Evolutionary conservation across 2,113 vertebrate species (phyloP).

Genomic region (Pterocles gutturalis): DNA sequence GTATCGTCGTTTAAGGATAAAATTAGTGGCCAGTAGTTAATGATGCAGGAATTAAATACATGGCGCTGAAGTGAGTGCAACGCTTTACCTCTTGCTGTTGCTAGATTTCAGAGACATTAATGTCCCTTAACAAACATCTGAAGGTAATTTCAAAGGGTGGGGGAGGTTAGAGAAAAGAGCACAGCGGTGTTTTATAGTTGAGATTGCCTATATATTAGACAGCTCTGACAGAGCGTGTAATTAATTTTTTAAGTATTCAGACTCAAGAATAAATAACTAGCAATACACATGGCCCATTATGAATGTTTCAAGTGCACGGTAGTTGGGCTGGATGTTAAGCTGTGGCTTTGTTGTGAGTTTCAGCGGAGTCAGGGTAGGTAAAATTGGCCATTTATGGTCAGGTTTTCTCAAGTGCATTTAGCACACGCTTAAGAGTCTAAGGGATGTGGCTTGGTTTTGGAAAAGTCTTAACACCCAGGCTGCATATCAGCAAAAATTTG

Average conservation of each 20-base stretch:
- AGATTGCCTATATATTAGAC: slow-evolving; percentile 57
- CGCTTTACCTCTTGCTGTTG: slow-evolving; percentile 13
- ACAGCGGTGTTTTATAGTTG: slow-evolving; percentile 13
- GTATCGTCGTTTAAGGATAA: not conserved
- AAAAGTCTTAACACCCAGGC: not conserved
- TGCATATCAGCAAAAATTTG: not conserved
- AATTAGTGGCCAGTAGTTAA: slow-evolving; percentile 42
- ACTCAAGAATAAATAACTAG: slow-evolving; percentile 62
- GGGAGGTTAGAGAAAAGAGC: slow-evolving; percentile 32
- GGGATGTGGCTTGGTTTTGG: not conserved
- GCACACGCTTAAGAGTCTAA: not conserved
- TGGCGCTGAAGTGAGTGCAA: not conserved
- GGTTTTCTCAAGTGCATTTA: not conserved
- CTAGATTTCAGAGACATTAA: slow-evolving; percentile 38
- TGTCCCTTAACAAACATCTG: slow-evolving; percentile 56
- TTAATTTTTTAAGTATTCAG: slow-evolving; percentile 73
- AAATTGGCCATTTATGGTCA: not conserved
- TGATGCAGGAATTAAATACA: slow-evolving; percentile 37
- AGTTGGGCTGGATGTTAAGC: not conserved
- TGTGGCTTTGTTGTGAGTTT: not conserved
- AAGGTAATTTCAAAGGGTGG: slow-evolving; percentile 63
- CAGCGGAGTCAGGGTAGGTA: not conserved
- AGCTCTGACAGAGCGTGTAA: slow-evolving; percentile 71
- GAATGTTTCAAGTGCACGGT: slow-evolving; percentile 1
- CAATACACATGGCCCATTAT: not conserved